Base-by-base conservation (phyloP, 2,888 invertebrate genomes). In the Nomada hirtipes region DNA sequence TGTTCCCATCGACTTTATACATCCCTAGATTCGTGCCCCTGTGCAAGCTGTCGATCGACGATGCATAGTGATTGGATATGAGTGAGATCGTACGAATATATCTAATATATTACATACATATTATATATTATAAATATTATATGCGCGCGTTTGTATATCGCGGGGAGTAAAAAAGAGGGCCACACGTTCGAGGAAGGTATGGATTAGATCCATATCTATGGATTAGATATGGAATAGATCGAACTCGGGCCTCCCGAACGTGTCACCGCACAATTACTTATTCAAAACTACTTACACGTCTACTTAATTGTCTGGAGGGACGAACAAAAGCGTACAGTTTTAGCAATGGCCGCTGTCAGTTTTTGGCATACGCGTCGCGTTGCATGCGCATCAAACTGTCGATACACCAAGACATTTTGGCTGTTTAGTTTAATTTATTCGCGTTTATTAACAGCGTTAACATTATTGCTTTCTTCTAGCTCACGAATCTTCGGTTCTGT, bases 11-110 rank as follows among this genome's bases (percentile, higher is more conserved):
- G 36, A 36, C 7, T 0, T 36, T 36, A 36, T 50, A 23, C 26
- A 18, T 15, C 36, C 15, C 50, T 10, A 0, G 20, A 68, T 73
- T 29, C 75, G 50, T 50, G 47, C 64, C 59, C 82, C 47, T 65
- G 26, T 68, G 74, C 74, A 70, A 80, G 72, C 74, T 85, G 73
- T 86, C 82, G 80, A 60, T 67, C 72, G 77, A 77, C 77, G 82
- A 83, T 85, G 74, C 79, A 90, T 90, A 90, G 92, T 91, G 92
- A 92, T 92, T 90, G 91, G 90, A 92, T 85, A 91, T 88, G 92
- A 92, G 91, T 91, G 92, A 92, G 91, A 92, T 89, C 89, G 88
- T 89, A 90, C 88, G 87, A 90, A 89, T 91, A 90, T 91, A 90
- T 89, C 86, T 91, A 91, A 91, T 91, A 89, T 91, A 91, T 91